phyloP scores from a whole-genome alignment of 1,140 invertebrate genomes.

The Drosophila nigromelanica region DNA sequence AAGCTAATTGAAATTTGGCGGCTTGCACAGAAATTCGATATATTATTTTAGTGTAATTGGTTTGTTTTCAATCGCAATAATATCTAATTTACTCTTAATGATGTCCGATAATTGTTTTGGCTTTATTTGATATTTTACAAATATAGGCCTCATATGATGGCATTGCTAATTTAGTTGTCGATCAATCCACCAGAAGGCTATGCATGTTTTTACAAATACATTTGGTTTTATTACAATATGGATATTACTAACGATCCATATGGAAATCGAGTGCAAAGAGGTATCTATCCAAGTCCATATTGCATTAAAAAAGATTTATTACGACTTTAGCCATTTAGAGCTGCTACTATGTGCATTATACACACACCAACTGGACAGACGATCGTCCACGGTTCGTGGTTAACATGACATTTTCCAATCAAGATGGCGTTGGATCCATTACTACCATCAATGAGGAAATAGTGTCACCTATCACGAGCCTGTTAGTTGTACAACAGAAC shows the following conservation, averaged over 20 bases:
- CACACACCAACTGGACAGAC: slow-evolving; percentile 67
- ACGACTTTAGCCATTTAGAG: slow-evolving; percentile 23
- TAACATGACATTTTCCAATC: slow-evolving; percentile 70
- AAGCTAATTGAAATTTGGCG: slow-evolving; percentile 56
- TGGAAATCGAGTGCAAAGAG: slow-evolving; percentile 46
- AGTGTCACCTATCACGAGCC: slow-evolving; percentile 43
- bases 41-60: slow-evolving; percentile 40
- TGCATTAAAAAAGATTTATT: not conserved
- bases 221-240: slow-evolving; percentile 10
- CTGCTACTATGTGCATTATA: slow-evolving; percentile 53
- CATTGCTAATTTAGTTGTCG: not conserved
- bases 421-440: slow-evolving; percentile 49
- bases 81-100: slow-evolving; percentile 20
- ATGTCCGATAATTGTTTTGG: slow-evolving; percentile 6
- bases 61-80: slow-evolving; percentile 30
- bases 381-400: slow-evolving; percentile 59
- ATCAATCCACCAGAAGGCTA: slow-evolving; percentile 17
- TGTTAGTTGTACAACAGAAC: slow-evolving; percentile 47
- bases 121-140: not conserved
- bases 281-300: slow-evolving; percentile 3
- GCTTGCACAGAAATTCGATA: slow-evolving; percentile 58
- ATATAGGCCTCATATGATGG: not conserved
- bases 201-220: slow-evolving; percentile 3
- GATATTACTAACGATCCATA: slow-evolving; percentile 14
- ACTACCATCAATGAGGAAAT: slow-evolving; percentile 65